Evolutionary conservation across 2,113 vertebrate species (phyloP).

Genomic region (Rhadina sibilatrix): DNA sequence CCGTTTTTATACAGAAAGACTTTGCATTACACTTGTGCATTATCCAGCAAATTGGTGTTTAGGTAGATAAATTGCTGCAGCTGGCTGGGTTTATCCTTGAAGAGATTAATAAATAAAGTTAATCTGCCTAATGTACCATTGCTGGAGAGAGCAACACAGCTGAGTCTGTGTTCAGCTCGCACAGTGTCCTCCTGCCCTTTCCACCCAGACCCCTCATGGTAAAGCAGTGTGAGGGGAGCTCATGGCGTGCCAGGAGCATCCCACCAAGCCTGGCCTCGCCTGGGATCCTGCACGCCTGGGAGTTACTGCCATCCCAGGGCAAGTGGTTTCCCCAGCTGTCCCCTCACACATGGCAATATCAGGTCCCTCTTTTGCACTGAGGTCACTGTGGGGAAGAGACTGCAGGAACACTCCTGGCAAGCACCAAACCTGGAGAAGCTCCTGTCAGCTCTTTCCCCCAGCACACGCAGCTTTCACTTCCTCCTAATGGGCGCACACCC

Average conservation of each 20-base stretch:
- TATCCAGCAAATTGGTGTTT: neutral
- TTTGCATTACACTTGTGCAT: neutral
- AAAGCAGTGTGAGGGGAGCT: neutral
- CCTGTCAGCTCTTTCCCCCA: neutral
- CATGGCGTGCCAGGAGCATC: neutral
- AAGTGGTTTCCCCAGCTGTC: neutral
- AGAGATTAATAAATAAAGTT: conserved; percentile 40
- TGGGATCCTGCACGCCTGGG: neutral
- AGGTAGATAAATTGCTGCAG: conserved; percentile 32
- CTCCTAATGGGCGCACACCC: neutral
- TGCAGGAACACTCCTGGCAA: neutral
- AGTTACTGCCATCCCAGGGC: rapidly evolving
- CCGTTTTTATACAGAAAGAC: neutral
- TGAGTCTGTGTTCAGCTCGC: neutral
- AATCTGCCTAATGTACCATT: conserved; percentile 13
- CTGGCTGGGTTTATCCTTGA: conserved; percentile 25
- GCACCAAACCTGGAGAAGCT: neutral
- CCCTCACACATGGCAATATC: rapidly evolving
- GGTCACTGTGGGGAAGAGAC: neutral
- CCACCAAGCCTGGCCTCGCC: rapidly evolving
- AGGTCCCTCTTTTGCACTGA: neutral
- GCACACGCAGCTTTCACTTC: neutral
- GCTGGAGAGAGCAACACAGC: neutral
- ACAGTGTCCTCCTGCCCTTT: neutral
- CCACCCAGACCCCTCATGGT: neutral